Evolutionary conservation across 2,113 vertebrate genomes (phyloP), one percentile per base, ranked within the genome.

Genomic region (Hippoglossus stenolepis): DNA sequence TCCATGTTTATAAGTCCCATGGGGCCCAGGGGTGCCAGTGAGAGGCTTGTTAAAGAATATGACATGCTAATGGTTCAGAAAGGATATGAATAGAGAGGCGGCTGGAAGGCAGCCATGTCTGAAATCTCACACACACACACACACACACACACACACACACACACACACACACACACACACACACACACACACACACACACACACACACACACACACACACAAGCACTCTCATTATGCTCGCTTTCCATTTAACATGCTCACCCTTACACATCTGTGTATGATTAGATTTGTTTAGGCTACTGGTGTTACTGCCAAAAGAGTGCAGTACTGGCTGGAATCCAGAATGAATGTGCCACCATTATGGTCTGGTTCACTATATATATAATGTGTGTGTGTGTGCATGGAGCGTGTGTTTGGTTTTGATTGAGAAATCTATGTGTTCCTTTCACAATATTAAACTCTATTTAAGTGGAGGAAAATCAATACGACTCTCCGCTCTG

Each of bases 101-200:
- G 77, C 80, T 89, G 86, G 85, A 85, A 84, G 75, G 76, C 80
- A 87, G 83, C 85, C 85, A 86, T 73, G 71, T 45, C 76, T 86
- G 43, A 80, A 84, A 86, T 79, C 78, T 85, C 81, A 82, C 58
- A 59, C 69, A 45, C 23, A 62, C 65, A 77, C 70, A 5, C 54
- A 24, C 72, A 58, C 17, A 51, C 12, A 66, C 14, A 64, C 15
- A 51, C 4, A 57, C 71, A 83, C 84, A 73, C 72, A 69, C 28
- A 77, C 26, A 3, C 23, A 26, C 66, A 65, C 28, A 28, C 28
- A 28, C 28, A 28, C 28, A 3, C 28, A 28, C 28, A 28, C 28
- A 28, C 28, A 3, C 28, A 28, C 28, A 28, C 65, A 78, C 82
- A 87, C 85, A 82, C n/a, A 21, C 23, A 58, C 24, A 23, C 69